These are phyloP conservation scores for Eupithecia subumbrata DNA, from an alignment of 2,888 invertebrate genomes.

Conservation along the genomic window DNA sequence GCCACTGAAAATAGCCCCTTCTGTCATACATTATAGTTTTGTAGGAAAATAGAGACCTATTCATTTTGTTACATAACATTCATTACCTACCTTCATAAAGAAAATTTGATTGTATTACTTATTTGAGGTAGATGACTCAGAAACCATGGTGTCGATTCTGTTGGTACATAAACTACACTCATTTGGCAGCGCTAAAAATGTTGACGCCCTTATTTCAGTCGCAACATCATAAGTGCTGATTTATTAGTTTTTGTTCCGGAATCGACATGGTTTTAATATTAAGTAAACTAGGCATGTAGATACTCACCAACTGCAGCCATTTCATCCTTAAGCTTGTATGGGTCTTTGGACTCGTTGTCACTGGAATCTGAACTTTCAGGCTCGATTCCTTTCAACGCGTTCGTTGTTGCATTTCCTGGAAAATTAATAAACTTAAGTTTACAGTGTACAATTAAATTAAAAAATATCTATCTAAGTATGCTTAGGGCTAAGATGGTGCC, in stretches of 20 bases:
- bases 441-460: too few species aligned
- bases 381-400: conserved; percentile 85
- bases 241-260: background rate
- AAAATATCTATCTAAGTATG: too few species aligned
- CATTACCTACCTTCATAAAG: too few species aligned
- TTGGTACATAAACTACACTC: background rate
- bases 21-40: background rate
- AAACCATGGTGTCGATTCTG: background rate
- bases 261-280: background rate
- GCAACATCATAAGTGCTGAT: background rate
- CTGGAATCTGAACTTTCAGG: conserved; percentile 89
- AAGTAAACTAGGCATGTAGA: background rate
- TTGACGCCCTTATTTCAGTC: background rate
- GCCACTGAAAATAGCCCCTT: background rate
- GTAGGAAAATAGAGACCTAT: too few species aligned
- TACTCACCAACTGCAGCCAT: conserved; percentile 86
- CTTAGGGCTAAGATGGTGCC: too few species aligned
- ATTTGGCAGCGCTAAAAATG: background rate
- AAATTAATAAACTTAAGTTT: conserved; percentile 16
- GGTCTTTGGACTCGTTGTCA: conserved; percentile 87
- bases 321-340: conserved; percentile 86
- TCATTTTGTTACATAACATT: too few species aligned
- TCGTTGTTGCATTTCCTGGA: conserved; percentile 79
- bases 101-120: background rate
- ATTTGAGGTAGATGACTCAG: background rate